These are phyloP conservation scores for Phylloscopus whistleri DNA, from an alignment of 2,113 vertebrate genomes.

Conservation along the genomic window DNA sequence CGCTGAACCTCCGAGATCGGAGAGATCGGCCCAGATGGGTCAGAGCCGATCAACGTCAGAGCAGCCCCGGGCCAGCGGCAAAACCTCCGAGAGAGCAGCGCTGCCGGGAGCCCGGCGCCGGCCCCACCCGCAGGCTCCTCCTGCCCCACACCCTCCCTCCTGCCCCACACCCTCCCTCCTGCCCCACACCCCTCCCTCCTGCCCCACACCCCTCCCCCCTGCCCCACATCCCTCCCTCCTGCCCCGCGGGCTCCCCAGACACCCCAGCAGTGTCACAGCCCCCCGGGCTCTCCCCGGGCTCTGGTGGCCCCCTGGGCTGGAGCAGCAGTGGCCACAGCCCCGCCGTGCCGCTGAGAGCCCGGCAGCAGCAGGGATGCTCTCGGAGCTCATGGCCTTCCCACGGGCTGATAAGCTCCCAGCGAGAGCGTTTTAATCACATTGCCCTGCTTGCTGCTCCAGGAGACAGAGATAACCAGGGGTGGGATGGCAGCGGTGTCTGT, in stretches of 20 bases:
- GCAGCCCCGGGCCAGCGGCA: not conserved
- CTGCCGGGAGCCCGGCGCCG: fast-evolving
- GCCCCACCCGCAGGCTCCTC: not conserved
- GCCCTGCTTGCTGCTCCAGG: not conserved
- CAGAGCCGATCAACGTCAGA: not conserved
- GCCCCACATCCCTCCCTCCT: not conserved
- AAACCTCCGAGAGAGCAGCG: not conserved
- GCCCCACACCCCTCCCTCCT: not conserved
- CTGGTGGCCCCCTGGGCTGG: not conserved
- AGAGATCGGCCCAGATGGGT: not conserved
- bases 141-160: not conserved
- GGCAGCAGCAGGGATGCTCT: not conserved
- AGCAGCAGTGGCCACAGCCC: not conserved
- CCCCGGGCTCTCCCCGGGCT: not conserved
- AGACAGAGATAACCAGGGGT: not conserved
- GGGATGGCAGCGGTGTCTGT: not conserved
- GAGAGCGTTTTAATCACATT: not conserved
- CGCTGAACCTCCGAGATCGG: not conserved
- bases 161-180: not conserved
- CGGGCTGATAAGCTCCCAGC: not conserved
- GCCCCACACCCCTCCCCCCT: not conserved
- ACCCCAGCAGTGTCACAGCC: not conserved
- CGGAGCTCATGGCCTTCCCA: not conserved
- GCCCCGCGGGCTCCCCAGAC: not conserved
- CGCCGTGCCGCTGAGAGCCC: fast-evolving